A percentile compares a stretch with the other conserved stretches of the same genome.
phyloP scores from a whole-genome alignment of 2,888 invertebrate genomes.

The Nomada goodeniana region DNA sequence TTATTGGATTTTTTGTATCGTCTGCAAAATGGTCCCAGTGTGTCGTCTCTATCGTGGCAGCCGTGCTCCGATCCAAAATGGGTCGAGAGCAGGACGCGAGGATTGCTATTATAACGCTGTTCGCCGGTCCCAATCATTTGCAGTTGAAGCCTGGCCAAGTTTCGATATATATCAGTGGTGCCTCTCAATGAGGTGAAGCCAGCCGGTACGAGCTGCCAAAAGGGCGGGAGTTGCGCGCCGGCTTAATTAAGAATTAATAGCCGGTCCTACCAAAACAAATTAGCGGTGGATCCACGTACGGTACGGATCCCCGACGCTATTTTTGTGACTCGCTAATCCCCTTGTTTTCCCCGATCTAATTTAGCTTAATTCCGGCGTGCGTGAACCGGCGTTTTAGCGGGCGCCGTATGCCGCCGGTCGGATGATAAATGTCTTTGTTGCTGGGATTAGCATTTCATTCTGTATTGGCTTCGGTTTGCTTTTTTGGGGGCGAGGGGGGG shows the following conservation, averaged over 20 bases:
- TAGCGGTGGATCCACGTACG: slow-evolving; percentile 24
- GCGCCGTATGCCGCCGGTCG: neutral
- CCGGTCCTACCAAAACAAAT: slow-evolving; percentile 70
- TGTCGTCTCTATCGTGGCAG: slow-evolving; percentile 49
- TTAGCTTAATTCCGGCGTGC: slow-evolving; percentile 18
- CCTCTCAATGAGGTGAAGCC: slow-evolving; percentile 78
- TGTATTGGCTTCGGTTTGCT: neutral
- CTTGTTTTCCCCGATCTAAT: slow-evolving; percentile 19
- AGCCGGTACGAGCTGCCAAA: slow-evolving; percentile 75
- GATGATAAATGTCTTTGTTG: neutral
- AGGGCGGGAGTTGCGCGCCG: slow-evolving; percentile 65
- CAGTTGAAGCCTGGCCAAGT: slow-evolving; percentile 80
- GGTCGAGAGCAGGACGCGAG: slow-evolving; percentile 70
- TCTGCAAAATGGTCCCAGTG: slow-evolving; percentile 59
- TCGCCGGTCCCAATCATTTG: slow-evolving; percentile 78
- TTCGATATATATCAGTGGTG: slow-evolving; percentile 78
- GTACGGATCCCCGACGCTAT: neutral
- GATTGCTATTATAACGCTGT: slow-evolving; percentile 74
- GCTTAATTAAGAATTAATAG: slow-evolving; percentile 81
- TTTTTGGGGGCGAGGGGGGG: no score
- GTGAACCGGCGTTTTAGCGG: neutral
- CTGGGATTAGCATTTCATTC: slow-evolving; percentile 5
- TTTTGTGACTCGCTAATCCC: slow-evolving; percentile 31
- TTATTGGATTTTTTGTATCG: slow-evolving; percentile 58
- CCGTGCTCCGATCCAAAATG: slow-evolving; percentile 60